phyloP scores from a whole-genome alignment of 2,888 invertebrate genomes.

The Ophonus ardosiacus region DNA sequence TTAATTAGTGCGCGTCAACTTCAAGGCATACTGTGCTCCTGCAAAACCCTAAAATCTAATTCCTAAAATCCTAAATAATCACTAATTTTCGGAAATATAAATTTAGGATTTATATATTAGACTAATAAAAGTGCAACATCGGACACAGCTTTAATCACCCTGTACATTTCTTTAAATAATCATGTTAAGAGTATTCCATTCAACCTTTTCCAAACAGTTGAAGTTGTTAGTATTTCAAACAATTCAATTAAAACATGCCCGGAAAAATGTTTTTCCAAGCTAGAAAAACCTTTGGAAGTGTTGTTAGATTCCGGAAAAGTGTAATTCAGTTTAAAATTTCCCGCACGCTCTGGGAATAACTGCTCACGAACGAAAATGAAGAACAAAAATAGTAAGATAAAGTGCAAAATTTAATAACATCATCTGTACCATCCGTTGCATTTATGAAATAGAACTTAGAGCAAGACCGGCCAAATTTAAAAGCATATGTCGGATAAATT shows the following conservation, averaged over 20 bases:
- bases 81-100: too few species aligned
- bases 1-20: too few species aligned
- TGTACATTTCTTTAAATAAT: too few species aligned
- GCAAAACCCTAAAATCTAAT: too few species aligned
- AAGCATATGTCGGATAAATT: conserved; percentile 9
- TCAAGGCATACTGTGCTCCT: too few species aligned
- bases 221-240: background rate
- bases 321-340: conserved; percentile 37
- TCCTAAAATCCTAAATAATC: too few species aligned
- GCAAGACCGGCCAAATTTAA: background rate
- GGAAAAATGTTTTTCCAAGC: background rate
- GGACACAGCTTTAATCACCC: too few species aligned
- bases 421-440: conserved; percentile 34
- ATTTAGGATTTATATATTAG: too few species aligned
- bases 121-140: too few species aligned
- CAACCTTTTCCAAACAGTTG: background rate
- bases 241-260: conserved; percentile 4
- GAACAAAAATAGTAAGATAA: conserved; percentile 43
- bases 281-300: background rate
- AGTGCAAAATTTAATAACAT: conserved; percentile 45
- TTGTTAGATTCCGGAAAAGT: background rate
- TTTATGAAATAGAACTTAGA: conserved; percentile 24
- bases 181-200: too few species aligned
- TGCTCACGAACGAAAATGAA: conserved; percentile 13
- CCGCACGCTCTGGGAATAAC: conserved; percentile 16